Base-by-base conservation (phyloP, 2,888 invertebrate species). In the Volucella inanis region DNA sequence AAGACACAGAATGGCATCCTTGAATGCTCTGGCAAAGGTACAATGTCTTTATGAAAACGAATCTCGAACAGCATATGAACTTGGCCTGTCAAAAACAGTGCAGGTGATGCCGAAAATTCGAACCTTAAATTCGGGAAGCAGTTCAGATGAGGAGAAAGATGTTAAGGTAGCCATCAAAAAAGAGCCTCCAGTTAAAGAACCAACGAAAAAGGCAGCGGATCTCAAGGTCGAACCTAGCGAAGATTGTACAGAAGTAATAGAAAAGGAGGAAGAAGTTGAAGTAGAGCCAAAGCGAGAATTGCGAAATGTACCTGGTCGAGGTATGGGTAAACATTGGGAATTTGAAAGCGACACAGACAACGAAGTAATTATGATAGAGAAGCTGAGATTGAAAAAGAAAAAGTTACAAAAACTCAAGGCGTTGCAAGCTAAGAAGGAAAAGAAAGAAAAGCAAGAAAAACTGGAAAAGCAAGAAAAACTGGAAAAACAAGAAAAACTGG, bases 31-130 rank as follows among this genome's bases (percentile, higher is more conserved):
- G 88, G 97, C 97, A 38, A 97, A 97, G 93, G 97, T 98, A 2
- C 97, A 97, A 90, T 97, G 97, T 89, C 93, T 98, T 31, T 97
- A 97, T 89, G 97, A 97, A 92, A 97, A 97, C 90, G 97, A 97
- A 92, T 95, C 96, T 65, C 93, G 96, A 64, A 95, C 95, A 0
- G 95, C 95, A 81, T 94, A 95, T 89, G 94, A 94, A 89, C 88
- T 94, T 83, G 94, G 94, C 0, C 92, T 89, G 71, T 92, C 87
- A 90, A 94, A 90, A 85, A 92, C 91, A n/a, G 90, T 91, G 54
- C 91, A 80, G 92, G 93, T 89, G 91, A 90, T 91, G 54, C 93
- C 91, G 88, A 92, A 89, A 92, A 94, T 88, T 14, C 89, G 90
- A 8, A 90, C 90, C 0, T 88, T 91, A 89, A 89, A 91, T 45